Conservation (phyloP, 2,113 vertebrate species). For the Eidolon helvum region DNA sequence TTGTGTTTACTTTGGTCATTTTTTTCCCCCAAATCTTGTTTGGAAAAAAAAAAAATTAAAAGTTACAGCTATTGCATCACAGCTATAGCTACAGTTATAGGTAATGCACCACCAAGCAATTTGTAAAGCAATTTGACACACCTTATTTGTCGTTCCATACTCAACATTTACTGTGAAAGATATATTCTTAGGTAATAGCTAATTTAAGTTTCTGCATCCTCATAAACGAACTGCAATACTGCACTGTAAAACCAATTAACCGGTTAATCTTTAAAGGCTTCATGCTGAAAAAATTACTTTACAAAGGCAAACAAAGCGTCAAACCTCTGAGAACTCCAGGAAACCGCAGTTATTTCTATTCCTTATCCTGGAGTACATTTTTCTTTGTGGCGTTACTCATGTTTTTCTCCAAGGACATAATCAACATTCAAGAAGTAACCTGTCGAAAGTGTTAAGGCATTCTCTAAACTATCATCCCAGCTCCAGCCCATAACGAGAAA, state of each 20-base stretch:
- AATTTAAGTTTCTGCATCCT: not conserved
- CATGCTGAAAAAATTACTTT: constrained; percentile 63
- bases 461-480: constrained; percentile 3
- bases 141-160: not conserved
- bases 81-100: not conserved
- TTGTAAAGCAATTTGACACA: not conserved
- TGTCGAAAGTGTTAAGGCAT: constrained; percentile 47
- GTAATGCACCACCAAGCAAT: not conserved
- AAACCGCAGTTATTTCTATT: constrained; percentile 44
- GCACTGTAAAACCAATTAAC: constrained; percentile 43
- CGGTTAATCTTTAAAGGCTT: constrained; percentile 50
- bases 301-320: constrained; percentile 69
- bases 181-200: not conserved
- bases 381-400: not conserved
- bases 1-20: not conserved
- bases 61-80: not conserved
- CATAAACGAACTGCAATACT: not conserved
- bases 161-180: not conserved
- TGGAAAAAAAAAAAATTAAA: not conserved
- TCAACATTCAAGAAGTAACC: constrained; percentile 43
- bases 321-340: constrained; percentile 63
- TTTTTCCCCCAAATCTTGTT: not conserved
- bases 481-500: not conserved
- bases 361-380: not conserved
- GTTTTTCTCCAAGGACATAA: constrained; percentile 1